Percentiles rank a stretch among this genome's conserved stretches.
phyloP scores from a whole-genome alignment of 2,113 vertebrate species.

The Phalacrocorax brasilianus region DNA sequence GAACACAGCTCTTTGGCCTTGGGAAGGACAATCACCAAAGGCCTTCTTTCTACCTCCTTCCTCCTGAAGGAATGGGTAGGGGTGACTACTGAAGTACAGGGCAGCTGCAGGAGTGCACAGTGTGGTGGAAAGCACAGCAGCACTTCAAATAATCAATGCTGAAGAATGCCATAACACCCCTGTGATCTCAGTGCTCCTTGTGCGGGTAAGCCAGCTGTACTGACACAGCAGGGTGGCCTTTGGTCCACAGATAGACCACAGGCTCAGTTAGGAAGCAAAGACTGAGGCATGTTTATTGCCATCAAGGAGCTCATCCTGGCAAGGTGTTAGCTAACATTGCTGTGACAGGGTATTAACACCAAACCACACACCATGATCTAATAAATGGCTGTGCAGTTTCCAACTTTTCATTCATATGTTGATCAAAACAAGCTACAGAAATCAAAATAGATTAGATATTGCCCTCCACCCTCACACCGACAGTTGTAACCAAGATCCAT shows the following conservation, averaged over 20 bases:
- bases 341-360: background rate
- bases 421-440: background rate
- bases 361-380: background rate
- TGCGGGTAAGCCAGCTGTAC: background rate
- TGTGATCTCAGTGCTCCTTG: background rate
- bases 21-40: background rate
- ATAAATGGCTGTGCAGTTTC: background rate
- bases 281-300: background rate
- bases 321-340: background rate
- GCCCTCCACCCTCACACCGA: background rate
- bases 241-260: background rate
- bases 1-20: background rate
- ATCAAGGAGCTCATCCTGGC: background rate
- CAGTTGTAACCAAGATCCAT: background rate
- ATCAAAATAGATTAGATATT: background rate
- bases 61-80: accelerated
- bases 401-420: background rate
- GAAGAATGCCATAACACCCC: background rate
- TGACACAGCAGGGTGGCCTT: background rate
- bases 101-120: background rate
- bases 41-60: background rate
- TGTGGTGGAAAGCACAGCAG: background rate
- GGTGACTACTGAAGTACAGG: background rate
- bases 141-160: background rate
- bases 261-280: background rate